Conservation (phyloP, 2,797 vertebrate species). For the Apodemus agrarius region DNA sequence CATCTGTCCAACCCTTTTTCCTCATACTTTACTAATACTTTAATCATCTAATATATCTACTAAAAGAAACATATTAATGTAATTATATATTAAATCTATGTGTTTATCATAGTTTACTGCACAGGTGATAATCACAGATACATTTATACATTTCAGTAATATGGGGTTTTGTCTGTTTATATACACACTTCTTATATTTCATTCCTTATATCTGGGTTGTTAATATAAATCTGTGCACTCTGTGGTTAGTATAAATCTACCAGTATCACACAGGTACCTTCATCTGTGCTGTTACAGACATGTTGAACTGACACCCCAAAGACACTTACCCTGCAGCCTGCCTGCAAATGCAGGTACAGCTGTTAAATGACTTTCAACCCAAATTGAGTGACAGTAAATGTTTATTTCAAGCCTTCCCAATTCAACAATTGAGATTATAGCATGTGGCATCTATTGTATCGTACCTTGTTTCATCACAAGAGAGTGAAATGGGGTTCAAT, state of each 20-base stretch:
- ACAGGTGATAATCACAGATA: neutral
- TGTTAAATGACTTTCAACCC: conserved; percentile 70
- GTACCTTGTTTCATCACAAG: conserved; percentile 27
- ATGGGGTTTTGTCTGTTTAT: neutral
- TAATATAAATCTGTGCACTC: conserved; percentile 28
- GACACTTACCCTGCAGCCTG: conserved; percentile 58
- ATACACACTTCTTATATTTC: neutral
- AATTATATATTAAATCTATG: neutral
- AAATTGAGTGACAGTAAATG: conserved; percentile 69
- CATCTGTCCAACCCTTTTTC: neutral
- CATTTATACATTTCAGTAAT: conserved; percentile 6
- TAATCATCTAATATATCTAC: neutral
- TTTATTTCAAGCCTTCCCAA: conserved; percentile 75
- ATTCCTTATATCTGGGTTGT: neutral
- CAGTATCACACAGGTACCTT: conserved; percentile 9
- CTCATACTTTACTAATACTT: neutral
- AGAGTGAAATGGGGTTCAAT: neutral
- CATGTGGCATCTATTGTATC: neutral
- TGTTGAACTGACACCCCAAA: conserved; percentile 24
- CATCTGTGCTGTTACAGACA: conserved; percentile 63
- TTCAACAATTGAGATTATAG: conserved; percentile 5
- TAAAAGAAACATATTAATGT: neutral
- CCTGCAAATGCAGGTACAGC: conserved; percentile 59
- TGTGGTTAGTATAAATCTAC: conserved; percentile 13
- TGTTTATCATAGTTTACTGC: neutral